Evolutionary conservation across 2,797 vertebrate genomes (phyloP).

Genomic region (Argyrosomus regius): DNA sequence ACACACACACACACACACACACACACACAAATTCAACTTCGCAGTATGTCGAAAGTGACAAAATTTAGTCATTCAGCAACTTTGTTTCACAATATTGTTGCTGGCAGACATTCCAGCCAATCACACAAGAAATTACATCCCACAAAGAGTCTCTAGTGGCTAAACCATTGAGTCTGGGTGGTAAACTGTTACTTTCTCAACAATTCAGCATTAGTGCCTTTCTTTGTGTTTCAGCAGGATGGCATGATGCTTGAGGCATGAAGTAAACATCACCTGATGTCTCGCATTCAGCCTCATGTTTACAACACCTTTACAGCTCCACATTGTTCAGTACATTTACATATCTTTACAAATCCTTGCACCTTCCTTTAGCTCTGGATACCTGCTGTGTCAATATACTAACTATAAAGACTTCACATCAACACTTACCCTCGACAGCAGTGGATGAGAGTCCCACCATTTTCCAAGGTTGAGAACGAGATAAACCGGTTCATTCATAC

Average conservation of each 20-base stretch:
- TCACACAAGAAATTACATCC: constrained; percentile 44
- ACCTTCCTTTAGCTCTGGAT: neutral
- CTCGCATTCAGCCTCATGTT: neutral
- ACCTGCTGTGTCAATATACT: constrained; percentile 13
- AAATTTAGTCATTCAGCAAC: constrained; percentile 27
- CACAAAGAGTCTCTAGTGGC: constrained; percentile 45
- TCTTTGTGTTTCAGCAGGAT: constrained; percentile 25
- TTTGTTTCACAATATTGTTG: constrained; percentile 59
- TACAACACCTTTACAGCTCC: neutral
- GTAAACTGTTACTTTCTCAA: constrained; percentile 39
- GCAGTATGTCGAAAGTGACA: constrained; percentile 42
- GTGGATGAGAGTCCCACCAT: constrained; percentile 83
- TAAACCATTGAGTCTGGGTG: constrained; percentile 28
- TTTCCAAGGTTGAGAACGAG: constrained; percentile 31
- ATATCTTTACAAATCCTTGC: constrained; percentile 8
- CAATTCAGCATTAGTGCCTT: constrained; percentile 17
- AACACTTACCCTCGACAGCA: constrained; percentile 74
- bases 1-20: neutral
- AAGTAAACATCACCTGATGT: constrained; percentile 40
- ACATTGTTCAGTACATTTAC: neutral
- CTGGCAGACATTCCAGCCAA: constrained; percentile 48
- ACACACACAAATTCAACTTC: neutral
- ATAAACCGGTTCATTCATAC: constrained; percentile 51
- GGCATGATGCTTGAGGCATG: constrained; percentile 7
- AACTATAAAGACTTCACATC: neutral